Evolutionary conservation across 1,140 invertebrate species (phyloP).

Genomic region (Hyles vespertilio): DNA sequence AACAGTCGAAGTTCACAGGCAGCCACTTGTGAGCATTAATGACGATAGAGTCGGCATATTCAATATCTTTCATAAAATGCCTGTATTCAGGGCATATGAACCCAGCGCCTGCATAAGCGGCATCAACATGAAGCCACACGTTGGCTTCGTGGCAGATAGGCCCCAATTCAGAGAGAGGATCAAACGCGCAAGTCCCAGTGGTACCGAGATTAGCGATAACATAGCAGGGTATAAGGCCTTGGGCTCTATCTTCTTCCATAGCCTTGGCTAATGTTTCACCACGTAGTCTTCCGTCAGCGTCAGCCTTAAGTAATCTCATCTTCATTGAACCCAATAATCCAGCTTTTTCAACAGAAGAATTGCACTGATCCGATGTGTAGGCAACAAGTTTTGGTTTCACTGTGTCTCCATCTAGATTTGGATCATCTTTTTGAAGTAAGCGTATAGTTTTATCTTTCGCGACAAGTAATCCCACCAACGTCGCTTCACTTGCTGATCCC

Average conservation of each 20-base stretch:
- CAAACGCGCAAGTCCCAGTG: slow-evolving; percentile 94
- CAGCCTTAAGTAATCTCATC: slow-evolving; percentile 86
- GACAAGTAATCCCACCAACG: slow-evolving; percentile 87
- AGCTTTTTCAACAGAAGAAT: slow-evolving; percentile 94
- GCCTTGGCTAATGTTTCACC: slow-evolving; percentile 85
- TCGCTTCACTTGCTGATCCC: slow-evolving; percentile 94
- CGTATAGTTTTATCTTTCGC: slow-evolving; percentile 84
- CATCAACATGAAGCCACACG: slow-evolving; percentile 93
- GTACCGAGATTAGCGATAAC: slow-evolving; percentile 93
- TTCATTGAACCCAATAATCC: slow-evolving; percentile 88
- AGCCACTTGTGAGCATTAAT: slow-evolving; percentile 96
- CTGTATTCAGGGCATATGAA: slow-evolving; percentile 94
- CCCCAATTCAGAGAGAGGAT: slow-evolving; percentile 89
- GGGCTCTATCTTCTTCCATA: slow-evolving; percentile 82
- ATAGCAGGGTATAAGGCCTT: slow-evolving; percentile 87
- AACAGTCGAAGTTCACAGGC: slow-evolving; percentile 94
- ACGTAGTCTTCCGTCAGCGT: slow-evolving; percentile 83
- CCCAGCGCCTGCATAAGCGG: slow-evolving; percentile 91
- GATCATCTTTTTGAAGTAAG: slow-evolving; percentile 75
- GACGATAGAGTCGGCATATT: slow-evolving; percentile 91
- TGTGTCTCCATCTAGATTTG: slow-evolving; percentile 78
- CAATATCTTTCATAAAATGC: slow-evolving; percentile 86
- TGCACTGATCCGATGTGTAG: slow-evolving; percentile 93
- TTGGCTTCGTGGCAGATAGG: slow-evolving; percentile 85
- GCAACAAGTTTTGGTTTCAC: slow-evolving; percentile 87